Evolutionary conservation across 2,888 invertebrate species (phyloP).

Genomic region (Tromatobia lineatoria): DNA sequence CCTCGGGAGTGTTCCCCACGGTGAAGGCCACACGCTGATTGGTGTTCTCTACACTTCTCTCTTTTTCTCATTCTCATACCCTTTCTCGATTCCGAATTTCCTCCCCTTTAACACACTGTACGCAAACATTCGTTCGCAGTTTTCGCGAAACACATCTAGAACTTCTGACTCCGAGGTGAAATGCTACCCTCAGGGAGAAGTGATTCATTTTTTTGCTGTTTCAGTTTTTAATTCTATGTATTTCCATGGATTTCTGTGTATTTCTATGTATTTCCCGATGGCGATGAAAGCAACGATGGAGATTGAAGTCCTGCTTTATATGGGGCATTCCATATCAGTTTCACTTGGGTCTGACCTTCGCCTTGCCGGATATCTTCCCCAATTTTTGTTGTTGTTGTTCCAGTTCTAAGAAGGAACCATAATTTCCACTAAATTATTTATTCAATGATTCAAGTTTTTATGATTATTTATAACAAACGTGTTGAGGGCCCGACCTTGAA

Average conservation of each 20-base stretch:
- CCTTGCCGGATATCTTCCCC: no score
- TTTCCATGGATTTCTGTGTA: no score
- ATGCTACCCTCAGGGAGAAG: slow-evolving; percentile 18
- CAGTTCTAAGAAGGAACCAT: no score
- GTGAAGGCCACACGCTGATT: slow-evolving; percentile 53
- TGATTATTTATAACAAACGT: no score
- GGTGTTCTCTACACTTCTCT: slow-evolving; percentile 51
- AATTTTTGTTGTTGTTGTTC: no score
- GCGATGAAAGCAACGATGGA: slow-evolving; percentile 31
- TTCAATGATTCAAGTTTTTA: no score
- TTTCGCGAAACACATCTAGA: slow-evolving; percentile 45
- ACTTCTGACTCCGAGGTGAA: slow-evolving; percentile 11
- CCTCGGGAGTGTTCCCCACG: slow-evolving; percentile 44
- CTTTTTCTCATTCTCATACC: slow-evolving; percentile 24
- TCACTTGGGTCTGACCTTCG: no score
- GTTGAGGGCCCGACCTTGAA: no score
- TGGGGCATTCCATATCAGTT: neutral
- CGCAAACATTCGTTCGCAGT: slow-evolving; percentile 50
- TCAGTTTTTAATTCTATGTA: slow-evolving; percentile 57
- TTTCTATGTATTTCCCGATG: slow-evolving; percentile 55
- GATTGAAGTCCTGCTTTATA: neutral
- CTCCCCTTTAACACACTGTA: slow-evolving; percentile 15
- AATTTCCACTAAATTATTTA: no score
- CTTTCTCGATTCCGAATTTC: slow-evolving; percentile 44
- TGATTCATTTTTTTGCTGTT: slow-evolving; percentile 23